Percentiles rank a stretch among this genome's conserved stretches.
Conservation (phyloP, 2,888 invertebrate species). For the Lottia scabra region DNA sequence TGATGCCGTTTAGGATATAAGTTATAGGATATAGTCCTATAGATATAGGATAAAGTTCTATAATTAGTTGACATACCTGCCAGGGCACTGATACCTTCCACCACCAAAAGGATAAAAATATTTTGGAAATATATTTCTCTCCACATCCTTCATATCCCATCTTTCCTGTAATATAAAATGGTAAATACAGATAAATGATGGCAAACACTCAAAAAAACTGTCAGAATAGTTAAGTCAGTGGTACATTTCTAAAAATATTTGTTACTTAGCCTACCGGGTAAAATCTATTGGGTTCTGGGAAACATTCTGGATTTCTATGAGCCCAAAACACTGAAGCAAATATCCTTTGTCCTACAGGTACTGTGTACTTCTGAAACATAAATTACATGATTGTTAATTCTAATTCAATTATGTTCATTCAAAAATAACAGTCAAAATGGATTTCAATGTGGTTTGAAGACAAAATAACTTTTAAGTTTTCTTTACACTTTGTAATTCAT, state of each 20-base stretch:
- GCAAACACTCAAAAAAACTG: too few relatives aligned
- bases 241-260: too few relatives aligned
- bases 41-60: background rate
- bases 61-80: conserved; percentile 47
- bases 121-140: conserved; percentile 53
- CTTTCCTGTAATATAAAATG: conserved; percentile 40
- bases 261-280: conserved; percentile 57
- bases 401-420: too few relatives aligned
- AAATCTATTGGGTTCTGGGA: conserved; percentile 53
- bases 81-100: conserved; percentile 65
- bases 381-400: conserved; percentile 1
- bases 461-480: too few relatives aligned
- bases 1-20: too few relatives aligned
- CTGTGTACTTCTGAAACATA: conserved; percentile 45
- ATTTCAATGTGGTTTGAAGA: too few relatives aligned
- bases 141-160: conserved; percentile 43
- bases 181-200: background rate
- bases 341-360: conserved; percentile 56
- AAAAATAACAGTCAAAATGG: too few relatives aligned
- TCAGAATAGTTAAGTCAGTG: too few relatives aligned
- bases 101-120: conserved; percentile 64
- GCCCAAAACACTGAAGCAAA: conserved; percentile 63
- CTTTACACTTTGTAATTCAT: too few relatives aligned
- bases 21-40: too few relatives aligned
- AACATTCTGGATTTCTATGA: conserved; percentile 53